phyloP scores from a whole-genome alignment of 2,888 invertebrate genomes.

The Ischnus inquisitorius region DNA sequence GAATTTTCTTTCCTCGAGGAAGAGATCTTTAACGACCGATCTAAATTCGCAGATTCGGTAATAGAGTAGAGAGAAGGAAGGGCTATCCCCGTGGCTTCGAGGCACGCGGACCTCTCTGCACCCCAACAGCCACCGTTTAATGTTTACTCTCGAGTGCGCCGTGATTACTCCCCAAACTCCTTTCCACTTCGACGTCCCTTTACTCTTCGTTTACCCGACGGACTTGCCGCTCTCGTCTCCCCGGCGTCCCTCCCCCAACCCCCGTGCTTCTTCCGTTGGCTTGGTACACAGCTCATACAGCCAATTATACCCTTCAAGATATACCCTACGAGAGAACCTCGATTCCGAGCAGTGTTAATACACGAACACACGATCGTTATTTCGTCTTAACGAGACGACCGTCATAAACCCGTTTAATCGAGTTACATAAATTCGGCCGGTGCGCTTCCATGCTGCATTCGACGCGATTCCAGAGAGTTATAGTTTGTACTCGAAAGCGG shows the following conservation, averaged over 20 bases:
- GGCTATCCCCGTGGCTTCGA: not conserved
- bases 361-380: slow-evolving; percentile 49
- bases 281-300: slow-evolving; percentile 48
- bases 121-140: slow-evolving; percentile 53
- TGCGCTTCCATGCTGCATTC: slow-evolving; percentile 12
- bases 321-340: slow-evolving; percentile 1
- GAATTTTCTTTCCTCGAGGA: slow-evolving; percentile 15
- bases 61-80: slow-evolving; percentile 24
- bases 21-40: slow-evolving; percentile 69
- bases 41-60: slow-evolving; percentile 63
- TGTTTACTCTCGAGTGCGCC: slow-evolving; percentile 61
- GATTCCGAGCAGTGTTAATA: slow-evolving; percentile 47
- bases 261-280: slow-evolving; percentile 12
- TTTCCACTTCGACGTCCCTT: slow-evolving; percentile 48
- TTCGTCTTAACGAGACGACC: slow-evolving; percentile 54
- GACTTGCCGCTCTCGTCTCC: not conserved
- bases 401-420: slow-evolving; percentile 60
- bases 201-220: slow-evolving; percentile 31
- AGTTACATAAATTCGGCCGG: slow-evolving; percentile 60
- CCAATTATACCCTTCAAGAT: slow-evolving; percentile 49
- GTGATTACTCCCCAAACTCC: slow-evolving; percentile 52
- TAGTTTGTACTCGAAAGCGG: not conserved
- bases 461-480: not conserved
- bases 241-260: not conserved
- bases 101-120: slow-evolving; percentile 26